Base-by-base conservation (phyloP, 2,888 invertebrate genomes). In the Pollenia griseotomentosa region DNA sequence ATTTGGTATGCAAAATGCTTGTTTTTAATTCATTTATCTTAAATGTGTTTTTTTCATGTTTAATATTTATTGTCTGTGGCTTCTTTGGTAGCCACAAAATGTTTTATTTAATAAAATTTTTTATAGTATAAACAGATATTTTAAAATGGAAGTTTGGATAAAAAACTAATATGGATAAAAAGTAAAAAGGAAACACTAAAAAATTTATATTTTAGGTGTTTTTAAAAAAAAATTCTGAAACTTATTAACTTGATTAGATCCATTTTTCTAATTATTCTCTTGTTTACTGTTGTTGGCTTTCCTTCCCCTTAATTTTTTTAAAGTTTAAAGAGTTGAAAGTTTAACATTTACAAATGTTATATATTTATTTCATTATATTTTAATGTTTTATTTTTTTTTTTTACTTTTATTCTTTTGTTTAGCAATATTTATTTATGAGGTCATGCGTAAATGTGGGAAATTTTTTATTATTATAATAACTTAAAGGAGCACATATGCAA, bases 391-490 rank as follows among this genome's bases (percentile, higher is more conserved):
- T 51, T 68, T 74, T 19, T 16, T 51, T 74, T 51, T 68, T 74
- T 19, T 66, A 53, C 9, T 75, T 57, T 44, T 57, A 23, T 55
- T 65, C 59, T 83, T 70, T 81, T 78, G 77, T 78, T 81, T 73
- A 71, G 77, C 65, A 73, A 77, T 84, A 84, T 84, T 81, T 87
- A 84, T 81, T 84, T 84, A 87, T 87, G 87, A 87, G 87, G 83
- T 83, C 84, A 87, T 78, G 87, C 87, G 77, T 87, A 81, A 84
- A 84, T 84, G 84, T 87, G 87, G 84, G 84, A 84, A 84, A n/a
- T 65, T 73, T 79, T 55, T 70, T 70, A 19, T 33, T 74, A 61
- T 59, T 51, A 70, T 61, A 42, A 59, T 16, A 75, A 12, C 61
- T 68, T n/a, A 51, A 11, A 59, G 16, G 7, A 82, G 65, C 68